Evolutionary conservation across 2,113 vertebrate species (phyloP).

Genomic region (Lagopus muta): DNA sequence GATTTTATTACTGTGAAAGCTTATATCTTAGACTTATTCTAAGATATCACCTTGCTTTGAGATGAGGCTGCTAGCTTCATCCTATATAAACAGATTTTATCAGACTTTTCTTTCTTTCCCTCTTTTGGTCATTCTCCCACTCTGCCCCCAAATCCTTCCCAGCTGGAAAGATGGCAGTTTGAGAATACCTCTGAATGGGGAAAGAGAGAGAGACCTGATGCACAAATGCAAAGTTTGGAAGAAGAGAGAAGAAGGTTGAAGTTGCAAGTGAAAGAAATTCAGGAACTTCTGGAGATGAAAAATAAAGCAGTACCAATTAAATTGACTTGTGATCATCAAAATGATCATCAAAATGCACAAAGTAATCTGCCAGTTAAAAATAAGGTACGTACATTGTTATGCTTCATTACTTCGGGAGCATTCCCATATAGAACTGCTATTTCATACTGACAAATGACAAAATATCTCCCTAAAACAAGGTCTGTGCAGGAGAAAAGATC

Average conservation of each 20-base stretch:
- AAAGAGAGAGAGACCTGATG: conserved; percentile 27
- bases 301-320: background rate
- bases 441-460: background rate
- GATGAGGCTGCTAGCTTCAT: background rate
- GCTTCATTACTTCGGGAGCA: background rate
- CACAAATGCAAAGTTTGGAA: conserved; percentile 53
- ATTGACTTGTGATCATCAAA: background rate
- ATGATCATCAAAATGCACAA: background rate
- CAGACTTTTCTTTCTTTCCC: background rate
- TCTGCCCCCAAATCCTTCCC: background rate
- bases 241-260: conserved; percentile 66
- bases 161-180: conserved; percentile 54
- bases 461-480: background rate
- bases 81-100: background rate
- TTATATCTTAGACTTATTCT: background rate
- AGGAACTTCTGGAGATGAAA: background rate
- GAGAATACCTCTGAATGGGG: conserved; percentile 34
- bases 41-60: background rate
- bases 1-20: background rate
- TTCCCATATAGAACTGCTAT: background rate
- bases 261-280: conserved; percentile 59
- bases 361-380: background rate
- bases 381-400: background rate
- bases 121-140: background rate
- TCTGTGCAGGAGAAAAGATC: background rate